Evolutionary conservation across 2,888 invertebrate species (phyloP).

Genomic region (Mythimna ferrago): DNA sequence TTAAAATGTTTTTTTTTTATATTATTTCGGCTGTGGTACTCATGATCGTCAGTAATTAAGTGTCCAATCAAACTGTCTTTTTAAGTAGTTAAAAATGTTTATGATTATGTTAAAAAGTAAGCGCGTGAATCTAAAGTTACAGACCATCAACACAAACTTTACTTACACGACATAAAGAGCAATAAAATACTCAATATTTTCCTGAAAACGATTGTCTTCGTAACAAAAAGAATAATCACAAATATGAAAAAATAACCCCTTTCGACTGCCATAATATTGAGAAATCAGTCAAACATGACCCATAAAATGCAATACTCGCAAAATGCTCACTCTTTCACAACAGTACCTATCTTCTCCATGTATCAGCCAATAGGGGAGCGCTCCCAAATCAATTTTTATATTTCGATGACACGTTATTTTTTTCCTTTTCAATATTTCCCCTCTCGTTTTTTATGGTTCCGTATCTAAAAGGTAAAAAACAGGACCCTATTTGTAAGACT

Average conservation of each 20-base stretch:
- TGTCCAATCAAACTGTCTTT: too few species aligned
- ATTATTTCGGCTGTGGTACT: too few species aligned
- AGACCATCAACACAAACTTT: too few species aligned
- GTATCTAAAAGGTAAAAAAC: too few species aligned
- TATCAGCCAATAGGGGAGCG: slow-evolving; percentile 45
- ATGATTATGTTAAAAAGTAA: too few species aligned
- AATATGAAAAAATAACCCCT: slow-evolving; percentile 6
- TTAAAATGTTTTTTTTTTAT: too few species aligned
- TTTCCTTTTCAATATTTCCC: slow-evolving; percentile 71
- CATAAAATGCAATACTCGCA: slow-evolving; percentile 45
- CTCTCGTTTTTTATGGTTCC: slow-evolving; percentile 27
- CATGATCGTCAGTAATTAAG: too few species aligned
- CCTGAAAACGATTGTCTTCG: background rate
- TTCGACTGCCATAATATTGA: slow-evolving; percentile 11
- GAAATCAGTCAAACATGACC: slow-evolving; percentile 39
- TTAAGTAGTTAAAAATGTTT: too few species aligned
- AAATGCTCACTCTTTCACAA: slow-evolving; percentile 42
- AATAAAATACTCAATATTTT: too few species aligned
- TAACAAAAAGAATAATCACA: background rate
- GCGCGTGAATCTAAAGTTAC: too few species aligned
- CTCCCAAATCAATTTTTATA: slow-evolving; percentile 73
- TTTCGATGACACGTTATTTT: slow-evolving; percentile 73
- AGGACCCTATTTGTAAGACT: too few species aligned
- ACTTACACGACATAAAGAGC: too few species aligned
- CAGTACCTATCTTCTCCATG: background rate